Percentiles rank a stretch among this genome's conserved stretches.
Evolutionary conservation across 2,113 vertebrate species (phyloP).

Genomic region (Dinomys branickii): DNA sequence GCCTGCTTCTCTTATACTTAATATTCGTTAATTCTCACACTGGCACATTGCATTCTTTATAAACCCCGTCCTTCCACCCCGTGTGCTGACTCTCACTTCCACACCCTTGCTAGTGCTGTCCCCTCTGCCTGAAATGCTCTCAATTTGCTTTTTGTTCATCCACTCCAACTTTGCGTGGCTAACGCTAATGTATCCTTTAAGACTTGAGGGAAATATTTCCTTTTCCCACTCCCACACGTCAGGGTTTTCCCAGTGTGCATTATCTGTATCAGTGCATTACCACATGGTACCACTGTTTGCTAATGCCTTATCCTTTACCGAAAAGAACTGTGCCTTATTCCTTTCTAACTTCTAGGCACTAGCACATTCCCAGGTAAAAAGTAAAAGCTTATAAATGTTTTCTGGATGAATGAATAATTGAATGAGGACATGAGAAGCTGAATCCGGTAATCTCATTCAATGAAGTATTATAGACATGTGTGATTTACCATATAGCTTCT

Average conservation of each 20-base stretch:
- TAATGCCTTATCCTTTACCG: background rate
- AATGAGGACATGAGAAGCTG: background rate
- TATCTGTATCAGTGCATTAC: background rate
- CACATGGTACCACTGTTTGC: background rate
- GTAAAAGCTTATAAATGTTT: background rate
- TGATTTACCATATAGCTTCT: conserved; percentile 7
- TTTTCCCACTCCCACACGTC: background rate
- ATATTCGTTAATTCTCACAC: background rate
- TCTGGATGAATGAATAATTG: background rate
- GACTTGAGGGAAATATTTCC: background rate
- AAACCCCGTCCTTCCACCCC: background rate
- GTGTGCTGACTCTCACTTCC: background rate
- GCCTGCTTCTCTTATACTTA: background rate
- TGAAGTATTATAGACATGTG: background rate
- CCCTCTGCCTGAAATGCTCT: background rate
- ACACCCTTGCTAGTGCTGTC: accelerated
- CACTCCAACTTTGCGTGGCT: background rate
- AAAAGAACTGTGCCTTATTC: background rate
- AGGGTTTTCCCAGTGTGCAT: background rate
- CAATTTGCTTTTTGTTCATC: background rate
- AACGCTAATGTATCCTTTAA: background rate
- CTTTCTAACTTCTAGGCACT: background rate
- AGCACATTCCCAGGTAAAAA: background rate
- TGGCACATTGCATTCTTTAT: background rate
- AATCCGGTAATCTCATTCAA: background rate